These are phyloP conservation scores for Scaptomyza pallida DNA, from an alignment of 1,140 invertebrate genomes.

Conservation along the genomic window DNA sequence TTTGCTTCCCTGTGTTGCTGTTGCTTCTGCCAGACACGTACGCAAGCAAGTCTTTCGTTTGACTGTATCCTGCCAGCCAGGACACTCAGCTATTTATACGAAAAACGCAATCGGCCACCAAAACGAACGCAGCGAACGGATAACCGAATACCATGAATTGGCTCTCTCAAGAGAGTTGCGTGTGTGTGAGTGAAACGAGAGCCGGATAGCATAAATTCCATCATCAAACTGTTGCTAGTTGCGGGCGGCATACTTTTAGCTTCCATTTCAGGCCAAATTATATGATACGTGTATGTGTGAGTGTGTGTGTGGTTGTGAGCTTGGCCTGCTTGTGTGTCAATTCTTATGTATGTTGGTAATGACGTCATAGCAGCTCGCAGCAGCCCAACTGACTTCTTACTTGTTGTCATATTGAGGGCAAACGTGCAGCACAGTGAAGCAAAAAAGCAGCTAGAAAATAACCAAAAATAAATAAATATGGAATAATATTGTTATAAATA, in stretches of 20 bases:
- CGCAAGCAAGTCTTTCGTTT: constrained; percentile 64
- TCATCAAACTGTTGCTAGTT: constrained; percentile 76
- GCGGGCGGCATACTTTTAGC: constrained; percentile 68
- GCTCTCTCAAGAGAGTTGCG: constrained; percentile 29
- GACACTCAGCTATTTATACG: constrained; percentile 64
- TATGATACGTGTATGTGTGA: background rate
- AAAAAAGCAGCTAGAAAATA: no score
- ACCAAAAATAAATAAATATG: no score
- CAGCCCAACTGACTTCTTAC: constrained; percentile 42
- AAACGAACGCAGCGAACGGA: constrained; percentile 34
- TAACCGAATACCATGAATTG: constrained; percentile 26
- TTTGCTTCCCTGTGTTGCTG: constrained; percentile 16
- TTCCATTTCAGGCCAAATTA: constrained; percentile 23
- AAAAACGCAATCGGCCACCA: background rate
- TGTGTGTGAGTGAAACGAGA: constrained; percentile 15
- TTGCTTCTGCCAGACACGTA: constrained; percentile 21
- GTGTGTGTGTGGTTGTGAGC: constrained; percentile 8
- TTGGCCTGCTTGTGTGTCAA: constrained; percentile 47
- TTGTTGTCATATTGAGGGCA: constrained; percentile 65
- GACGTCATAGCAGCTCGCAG: constrained; percentile 63
- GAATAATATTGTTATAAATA: no score
- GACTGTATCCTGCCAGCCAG: constrained; percentile 57
- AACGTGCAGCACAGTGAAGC: constrained; percentile 46
- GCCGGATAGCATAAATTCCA: constrained; percentile 31
- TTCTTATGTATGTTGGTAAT: constrained; percentile 70